Base-by-base conservation (phyloP, 2,113 vertebrate species). In the Pongo pygmaeus region DNA sequence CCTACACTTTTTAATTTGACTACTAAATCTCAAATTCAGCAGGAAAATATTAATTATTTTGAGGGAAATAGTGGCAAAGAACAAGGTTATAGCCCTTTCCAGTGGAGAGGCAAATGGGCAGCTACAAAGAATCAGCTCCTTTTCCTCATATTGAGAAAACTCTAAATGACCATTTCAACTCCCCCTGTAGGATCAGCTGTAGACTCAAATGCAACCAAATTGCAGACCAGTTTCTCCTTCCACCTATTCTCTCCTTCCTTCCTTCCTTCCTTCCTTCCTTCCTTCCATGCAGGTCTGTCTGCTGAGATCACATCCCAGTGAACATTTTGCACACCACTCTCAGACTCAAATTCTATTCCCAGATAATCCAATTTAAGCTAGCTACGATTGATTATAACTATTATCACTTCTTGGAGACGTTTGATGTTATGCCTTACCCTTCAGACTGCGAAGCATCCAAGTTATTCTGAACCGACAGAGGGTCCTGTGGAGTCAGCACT, bases 1-100 rank as follows among this genome's bases (percentile, higher is more conserved):
- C 12, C 61, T 64, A 64, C 61, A 32, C 61, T 64, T 64, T 64
- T 64, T 32, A 64, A 64, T 64, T 64, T 64, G 32, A 78, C 14
- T 59, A 52, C 38, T 88, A 93, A 97, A 35, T 30, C 48, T 89
- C n/a, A 85, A 93, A 96, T 89, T 75, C 17, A 81, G 69, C 40
- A 94, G 35, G 11, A 81, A 93, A 96, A 30, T 25, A 27, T 78
- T 6, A 20, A 18, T 95, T 89, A 43, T 87, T 89, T 69, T 87
- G 20, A 89, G 27, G 0, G 0, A 18, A 18, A 10, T 85, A 46
- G 4, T 74, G 22, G 4, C 59, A 50, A 94, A 88, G 61, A 88
- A 57, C 61, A 80, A 84, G 14, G 23, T 78, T 75, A 23, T 46
- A 78, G 14, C 18, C 55, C 84, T 79, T 88, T 77, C 40, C 30